Evolutionary conservation across 2,888 invertebrate genomes (phyloP).

Genomic region (Celastrina argiolus): DNA sequence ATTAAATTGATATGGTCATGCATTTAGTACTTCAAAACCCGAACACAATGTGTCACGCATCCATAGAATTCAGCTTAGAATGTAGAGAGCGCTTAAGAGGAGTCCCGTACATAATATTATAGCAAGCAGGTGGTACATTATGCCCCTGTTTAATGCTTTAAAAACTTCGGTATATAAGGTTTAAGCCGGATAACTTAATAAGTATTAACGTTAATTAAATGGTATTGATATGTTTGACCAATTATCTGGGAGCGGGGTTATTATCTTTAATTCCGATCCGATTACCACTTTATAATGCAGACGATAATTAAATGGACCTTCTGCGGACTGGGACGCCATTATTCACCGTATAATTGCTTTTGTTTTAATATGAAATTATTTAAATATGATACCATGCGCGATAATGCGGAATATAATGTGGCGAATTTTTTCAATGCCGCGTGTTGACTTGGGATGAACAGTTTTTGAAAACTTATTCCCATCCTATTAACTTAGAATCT

Average conservation of each 20-base stretch:
- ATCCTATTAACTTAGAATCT: too few relatives aligned
- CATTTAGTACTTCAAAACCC: too few relatives aligned
- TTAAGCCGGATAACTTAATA: slow-evolving; percentile 6
- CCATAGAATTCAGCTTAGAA: too few relatives aligned
- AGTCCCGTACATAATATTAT: too few relatives aligned
- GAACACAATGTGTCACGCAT: too few relatives aligned
- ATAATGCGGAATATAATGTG: neutral
- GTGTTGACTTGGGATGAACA: neutral
- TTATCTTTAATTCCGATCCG: slow-evolving; percentile 46
- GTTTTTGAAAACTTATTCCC: too few relatives aligned
- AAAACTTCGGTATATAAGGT: neutral
- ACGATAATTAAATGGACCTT: slow-evolving; percentile 40
- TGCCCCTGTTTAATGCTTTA: neutral
- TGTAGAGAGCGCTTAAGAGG: too few relatives aligned
- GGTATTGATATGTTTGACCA: slow-evolving; percentile 39
- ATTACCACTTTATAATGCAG: slow-evolving; percentile 43
- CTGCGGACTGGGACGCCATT: slow-evolving; percentile 31
- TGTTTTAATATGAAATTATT: slow-evolving; percentile 25
- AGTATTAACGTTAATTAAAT: slow-evolving; percentile 39
- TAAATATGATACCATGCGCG: slow-evolving; percentile 11
- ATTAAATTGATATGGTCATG: too few relatives aligned
- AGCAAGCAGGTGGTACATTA: too few relatives aligned
- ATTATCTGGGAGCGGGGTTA: slow-evolving; percentile 38
- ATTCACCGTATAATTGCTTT: slow-evolving; percentile 33
- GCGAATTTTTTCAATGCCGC: neutral